Percentiles rank a stretch among this genome's conserved stretches.
phyloP scores from a whole-genome alignment of 2,113 vertebrate genomes.

The Nipponia nippon region DNA sequence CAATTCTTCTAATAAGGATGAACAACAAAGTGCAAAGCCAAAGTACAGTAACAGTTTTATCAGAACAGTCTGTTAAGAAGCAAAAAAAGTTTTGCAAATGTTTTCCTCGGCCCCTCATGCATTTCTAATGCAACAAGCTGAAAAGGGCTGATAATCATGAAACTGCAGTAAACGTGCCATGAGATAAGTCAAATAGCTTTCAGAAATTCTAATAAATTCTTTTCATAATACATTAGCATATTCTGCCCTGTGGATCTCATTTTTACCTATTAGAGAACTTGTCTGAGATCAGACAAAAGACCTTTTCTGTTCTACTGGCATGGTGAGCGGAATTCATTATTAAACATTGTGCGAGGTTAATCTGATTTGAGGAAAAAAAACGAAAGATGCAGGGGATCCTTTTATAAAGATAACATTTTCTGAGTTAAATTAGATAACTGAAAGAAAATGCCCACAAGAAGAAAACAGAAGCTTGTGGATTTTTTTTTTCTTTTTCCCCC shows the following conservation, averaged over 20 bases:
- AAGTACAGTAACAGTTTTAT: background rate
- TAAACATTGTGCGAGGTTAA: conserved; percentile 11
- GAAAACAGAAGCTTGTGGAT: background rate
- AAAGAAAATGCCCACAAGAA: background rate
- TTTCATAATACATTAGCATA: conserved; percentile 40
- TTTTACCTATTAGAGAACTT: conserved; percentile 61
- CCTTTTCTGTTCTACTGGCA: background rate
- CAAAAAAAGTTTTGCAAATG: background rate
- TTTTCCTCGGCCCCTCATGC: background rate
- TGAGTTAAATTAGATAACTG: background rate
- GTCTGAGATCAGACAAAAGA: conserved; percentile 54
- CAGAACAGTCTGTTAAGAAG: background rate
- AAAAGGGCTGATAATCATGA: conserved; percentile 29
- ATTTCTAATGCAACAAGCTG: conserved; percentile 30
- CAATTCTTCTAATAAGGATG: background rate
- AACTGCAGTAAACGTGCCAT: background rate
- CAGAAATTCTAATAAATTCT: conserved; percentile 42
- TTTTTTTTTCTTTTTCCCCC: background rate
- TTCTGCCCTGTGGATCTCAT: conserved; percentile 44
- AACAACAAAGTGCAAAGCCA: background rate
- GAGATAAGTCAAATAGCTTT: conserved; percentile 27
- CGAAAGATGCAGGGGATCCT: background rate
- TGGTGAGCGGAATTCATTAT: conserved; percentile 48
- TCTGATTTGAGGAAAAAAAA: background rate
- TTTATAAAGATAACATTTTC: background rate